These are phyloP conservation scores for Bradynema listronoti DNA, from an alignment of 1,140 invertebrate species.

Conservation along the genomic window DNA sequence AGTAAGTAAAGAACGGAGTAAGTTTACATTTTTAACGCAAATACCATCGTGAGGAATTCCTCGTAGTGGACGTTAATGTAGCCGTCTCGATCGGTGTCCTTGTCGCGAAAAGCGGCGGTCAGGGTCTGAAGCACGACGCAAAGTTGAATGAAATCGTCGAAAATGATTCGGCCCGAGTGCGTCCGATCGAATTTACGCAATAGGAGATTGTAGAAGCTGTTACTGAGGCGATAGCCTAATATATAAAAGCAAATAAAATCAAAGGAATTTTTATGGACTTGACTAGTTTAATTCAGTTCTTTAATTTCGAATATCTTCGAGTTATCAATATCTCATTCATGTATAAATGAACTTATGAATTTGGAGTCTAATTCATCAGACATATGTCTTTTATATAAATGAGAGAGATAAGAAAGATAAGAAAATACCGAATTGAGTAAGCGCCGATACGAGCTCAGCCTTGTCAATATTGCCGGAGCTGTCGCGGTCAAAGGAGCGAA, in stretches of 20 bases:
- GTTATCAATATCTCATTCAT: background rate
- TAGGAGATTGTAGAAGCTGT: slow-evolving; percentile 72
- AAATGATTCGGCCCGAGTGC: slow-evolving; percentile 73
- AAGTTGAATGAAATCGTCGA: slow-evolving; percentile 88
- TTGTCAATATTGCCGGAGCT: slow-evolving; percentile 90
- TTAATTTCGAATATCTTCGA: background rate
- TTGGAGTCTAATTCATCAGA: background rate
- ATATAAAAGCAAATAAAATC: too few relatives aligned
- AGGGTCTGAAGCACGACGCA: slow-evolving; percentile 56
- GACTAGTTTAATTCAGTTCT: background rate
- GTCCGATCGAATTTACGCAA: slow-evolving; percentile 86
- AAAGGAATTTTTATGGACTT: slow-evolving; percentile 5
- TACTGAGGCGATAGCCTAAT: slow-evolving; percentile 70
- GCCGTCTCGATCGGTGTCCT: slow-evolving; percentile 81
- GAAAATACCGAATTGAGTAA: slow-evolving; percentile 76
- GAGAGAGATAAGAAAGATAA: background rate
- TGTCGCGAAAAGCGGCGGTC: slow-evolving; percentile 47
- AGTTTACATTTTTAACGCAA: slow-evolving; percentile 71
- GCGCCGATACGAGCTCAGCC: slow-evolving; percentile 77
- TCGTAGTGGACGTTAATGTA: slow-evolving; percentile 76
- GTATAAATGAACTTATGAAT: background rate
- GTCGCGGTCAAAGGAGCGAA: slow-evolving; percentile 85
- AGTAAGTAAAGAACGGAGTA: background rate
- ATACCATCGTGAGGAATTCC: slow-evolving; percentile 90
- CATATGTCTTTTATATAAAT: slow-evolving; percentile 1